Evolutionary conservation across 2,888 invertebrate species (phyloP), one percentile per base, ranked within the genome.

Genomic region (Brachylomia viminalis): DNA sequence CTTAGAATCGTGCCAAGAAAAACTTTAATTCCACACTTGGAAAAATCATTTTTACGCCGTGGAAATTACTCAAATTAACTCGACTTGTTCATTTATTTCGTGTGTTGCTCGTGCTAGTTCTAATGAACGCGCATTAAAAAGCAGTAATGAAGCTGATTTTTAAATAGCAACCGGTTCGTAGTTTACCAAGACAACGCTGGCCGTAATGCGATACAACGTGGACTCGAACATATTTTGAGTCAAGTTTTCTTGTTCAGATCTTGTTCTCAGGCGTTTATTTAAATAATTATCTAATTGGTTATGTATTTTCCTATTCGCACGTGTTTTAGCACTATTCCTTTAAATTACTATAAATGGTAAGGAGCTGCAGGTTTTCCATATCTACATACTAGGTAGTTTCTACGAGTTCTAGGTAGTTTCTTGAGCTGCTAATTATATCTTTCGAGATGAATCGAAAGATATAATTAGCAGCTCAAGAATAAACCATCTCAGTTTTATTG

Each of bases 201-300:
- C 38, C 15, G 80, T 72, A 73, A 76, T 72, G 33, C 52, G 71
- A 76, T 80, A 62, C 52, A 65, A n/a, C 61, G 23, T 38, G 23
- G 72, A 58, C 33, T 42, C n/a, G n/a, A 67, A 49, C 52, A 65
- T 47, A 71, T 82, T 76, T 27, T 72, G 59, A 72, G 74, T 77
- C 84, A 83, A 83, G 84, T 76, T 77, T 62, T 62, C 42, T 69
- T 74, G 11, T 13, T 54, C 23, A 54, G 58, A 67, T 70, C 56
- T 65, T 68, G 73, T 72, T 78, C 23, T 49, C 30, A 54, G 33
- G 10, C 10, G 17, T 75, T 65, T 49, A 75, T 61, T 17, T n/a
- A 42, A 49, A 47, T 17, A 20, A 49, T 20, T 69, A 76, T 54
- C n/a, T 49, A 27, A 64, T 15, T 17, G 4, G 30, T 52, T 27